phyloP scores from a whole-genome alignment of 2,888 invertebrate genomes.

The Trachelus troglodyta region DNA sequence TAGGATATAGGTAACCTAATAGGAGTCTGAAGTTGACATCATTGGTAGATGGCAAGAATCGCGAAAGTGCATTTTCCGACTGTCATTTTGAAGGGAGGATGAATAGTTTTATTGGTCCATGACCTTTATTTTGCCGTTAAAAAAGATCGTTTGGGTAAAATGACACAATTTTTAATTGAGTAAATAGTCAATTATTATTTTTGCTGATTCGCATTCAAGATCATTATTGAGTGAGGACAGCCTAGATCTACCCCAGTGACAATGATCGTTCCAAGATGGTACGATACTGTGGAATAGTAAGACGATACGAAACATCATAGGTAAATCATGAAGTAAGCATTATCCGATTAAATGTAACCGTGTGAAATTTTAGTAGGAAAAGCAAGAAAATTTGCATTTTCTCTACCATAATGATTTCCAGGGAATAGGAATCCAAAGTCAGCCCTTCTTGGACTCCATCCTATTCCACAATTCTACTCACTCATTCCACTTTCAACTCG shows the following conservation, averaged over 20 bases:
- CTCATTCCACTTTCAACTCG: slow-evolving; percentile 52
- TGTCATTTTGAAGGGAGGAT: background rate
- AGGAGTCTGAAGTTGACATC: slow-evolving; percentile 61
- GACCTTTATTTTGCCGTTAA: background rate
- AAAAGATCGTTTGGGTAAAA: background rate
- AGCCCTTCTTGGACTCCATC: slow-evolving; percentile 51
- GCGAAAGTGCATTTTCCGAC: slow-evolving; percentile 37
- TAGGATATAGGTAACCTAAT: slow-evolving; percentile 61
- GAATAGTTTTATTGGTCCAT: background rate
- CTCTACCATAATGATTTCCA: background rate
- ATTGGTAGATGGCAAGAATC: slow-evolving; percentile 62
- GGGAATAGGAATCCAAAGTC: background rate
- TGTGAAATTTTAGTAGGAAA: background rate
- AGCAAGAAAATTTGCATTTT: background rate
- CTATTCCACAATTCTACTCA: slow-evolving; percentile 55
- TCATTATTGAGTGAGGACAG: background rate
- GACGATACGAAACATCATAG: background rate
- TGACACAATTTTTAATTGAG: background rate
- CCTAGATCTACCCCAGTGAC: background rate
- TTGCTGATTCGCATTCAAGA: background rate
- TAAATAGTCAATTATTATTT: background rate
- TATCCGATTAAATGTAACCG: background rate
- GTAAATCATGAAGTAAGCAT: background rate
- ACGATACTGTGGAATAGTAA: background rate
- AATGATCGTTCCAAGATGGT: background rate